phyloP scores from a whole-genome alignment of 1,140 invertebrate species.

The Wiebesia pumilae region DNA sequence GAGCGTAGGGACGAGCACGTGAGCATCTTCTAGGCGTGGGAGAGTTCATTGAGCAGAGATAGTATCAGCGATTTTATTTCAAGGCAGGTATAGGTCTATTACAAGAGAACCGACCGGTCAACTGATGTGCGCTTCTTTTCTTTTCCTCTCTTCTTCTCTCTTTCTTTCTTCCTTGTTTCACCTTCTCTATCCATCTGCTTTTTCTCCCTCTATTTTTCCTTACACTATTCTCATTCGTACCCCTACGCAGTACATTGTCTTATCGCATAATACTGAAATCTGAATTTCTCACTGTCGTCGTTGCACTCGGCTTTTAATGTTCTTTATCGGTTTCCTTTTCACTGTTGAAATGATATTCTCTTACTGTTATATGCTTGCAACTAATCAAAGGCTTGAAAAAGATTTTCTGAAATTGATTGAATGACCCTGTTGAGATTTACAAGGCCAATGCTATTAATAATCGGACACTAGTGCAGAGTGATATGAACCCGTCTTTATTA shows the following conservation, averaged over 20 bases:
- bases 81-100: slow-evolving; percentile 73
- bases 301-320: not conserved
- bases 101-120: slow-evolving; percentile 57
- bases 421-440: too few species aligned
- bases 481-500: not conserved
- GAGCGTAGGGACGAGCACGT: slow-evolving; percentile 47
- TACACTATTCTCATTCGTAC: not conserved
- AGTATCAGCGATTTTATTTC: slow-evolving; percentile 75
- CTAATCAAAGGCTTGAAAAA: too few species aligned
- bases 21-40: slow-evolving; percentile 72
- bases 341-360: slow-evolving; percentile 18
- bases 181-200: not conserved
- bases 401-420: too few species aligned
- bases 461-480: not conserved
- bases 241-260: slow-evolving; percentile 27
- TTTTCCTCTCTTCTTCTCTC: not conserved
- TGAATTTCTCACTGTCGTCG: slow-evolving; percentile 38
- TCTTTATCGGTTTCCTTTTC: too few species aligned
- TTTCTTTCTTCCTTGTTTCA: not conserved
- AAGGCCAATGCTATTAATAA: slow-evolving; percentile 9
- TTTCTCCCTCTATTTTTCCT: not conserved
- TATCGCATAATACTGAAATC: slow-evolving; percentile 37
- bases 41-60: slow-evolving; percentile 75
- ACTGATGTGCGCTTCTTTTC: slow-evolving; percentile 24
- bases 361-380: too few species aligned